phyloP scores from a whole-genome alignment of 2,113 vertebrate genomes.

The Neogobius melanostomus region DNA sequence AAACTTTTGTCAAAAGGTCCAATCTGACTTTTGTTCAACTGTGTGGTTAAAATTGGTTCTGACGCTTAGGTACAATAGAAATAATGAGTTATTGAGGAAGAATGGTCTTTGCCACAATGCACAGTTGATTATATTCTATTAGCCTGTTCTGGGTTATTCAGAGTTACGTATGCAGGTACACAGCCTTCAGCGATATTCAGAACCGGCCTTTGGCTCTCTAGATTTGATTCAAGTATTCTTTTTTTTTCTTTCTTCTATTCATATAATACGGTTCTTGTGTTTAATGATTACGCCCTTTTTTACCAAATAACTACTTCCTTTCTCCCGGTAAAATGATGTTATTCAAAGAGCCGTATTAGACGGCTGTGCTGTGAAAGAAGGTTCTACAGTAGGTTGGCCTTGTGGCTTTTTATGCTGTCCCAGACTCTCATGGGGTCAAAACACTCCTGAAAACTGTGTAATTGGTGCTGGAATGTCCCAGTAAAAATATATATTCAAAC shows the following conservation, averaged over 20 bases:
- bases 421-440: not conserved
- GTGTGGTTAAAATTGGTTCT: not conserved
- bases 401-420: not conserved
- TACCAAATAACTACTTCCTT: constrained; percentile 43
- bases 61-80: constrained; percentile 40
- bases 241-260: constrained; percentile 31
- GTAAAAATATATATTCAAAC: no score
- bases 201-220: constrained; percentile 15
- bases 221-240: not conserved
- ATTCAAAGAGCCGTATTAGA: constrained; percentile 66
- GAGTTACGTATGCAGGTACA: constrained; percentile 36
- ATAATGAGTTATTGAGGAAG: constrained; percentile 46
- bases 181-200: constrained; percentile 26
- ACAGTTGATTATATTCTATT: constrained; percentile 60
- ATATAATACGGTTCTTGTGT: constrained; percentile 61
- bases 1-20: not conserved
- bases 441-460: not conserved
- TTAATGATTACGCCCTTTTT: constrained; percentile 68
- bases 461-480: no score
- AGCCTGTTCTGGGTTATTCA: constrained; percentile 39
- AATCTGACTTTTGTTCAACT: not conserved
- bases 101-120: constrained; percentile 45
- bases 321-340: constrained; percentile 57
- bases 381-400: not conserved
- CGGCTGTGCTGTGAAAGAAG: constrained; percentile 27